Conservation (phyloP, 2,797 vertebrate species). For the Thaleichthys pacificus region DNA sequence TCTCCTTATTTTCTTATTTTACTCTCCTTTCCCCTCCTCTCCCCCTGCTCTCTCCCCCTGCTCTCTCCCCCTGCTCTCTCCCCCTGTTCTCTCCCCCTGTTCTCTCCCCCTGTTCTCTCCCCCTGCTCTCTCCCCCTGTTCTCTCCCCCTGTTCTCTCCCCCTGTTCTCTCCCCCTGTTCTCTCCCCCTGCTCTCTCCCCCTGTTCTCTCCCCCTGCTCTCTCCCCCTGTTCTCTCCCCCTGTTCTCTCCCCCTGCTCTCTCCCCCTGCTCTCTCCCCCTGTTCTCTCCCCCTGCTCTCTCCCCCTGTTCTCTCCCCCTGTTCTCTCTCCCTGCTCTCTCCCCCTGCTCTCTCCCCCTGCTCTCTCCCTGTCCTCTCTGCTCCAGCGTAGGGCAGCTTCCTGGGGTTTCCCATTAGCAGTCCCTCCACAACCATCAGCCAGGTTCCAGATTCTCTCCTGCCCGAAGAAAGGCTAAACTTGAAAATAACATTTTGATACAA, state of each 20-base stretch:
- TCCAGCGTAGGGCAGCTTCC: constrained; percentile 10
- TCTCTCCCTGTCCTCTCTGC: not conserved
- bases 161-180: not conserved
- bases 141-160: not conserved
- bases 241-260: no score
- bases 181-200: no score
- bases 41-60: not conserved
- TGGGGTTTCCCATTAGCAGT: constrained; percentile 28
- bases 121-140: not conserved
- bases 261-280: no score
- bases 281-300: no score
- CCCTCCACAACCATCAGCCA: constrained; percentile 26
- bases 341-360: not conserved
- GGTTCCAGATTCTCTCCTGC: constrained; percentile 24
- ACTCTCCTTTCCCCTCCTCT: not conserved
- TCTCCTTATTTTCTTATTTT: not conserved
- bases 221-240: not conserved
- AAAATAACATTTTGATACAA: constrained; percentile 36
- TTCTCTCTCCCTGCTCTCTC: no score
- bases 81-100: not conserved
- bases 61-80: not conserved
- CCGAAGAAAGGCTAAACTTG: constrained; percentile 14
- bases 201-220: not conserved
- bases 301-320: no score
- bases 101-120: not conserved